Base-by-base conservation (phyloP, 2,113 vertebrate species). In the Cheilinus undulatus region DNA sequence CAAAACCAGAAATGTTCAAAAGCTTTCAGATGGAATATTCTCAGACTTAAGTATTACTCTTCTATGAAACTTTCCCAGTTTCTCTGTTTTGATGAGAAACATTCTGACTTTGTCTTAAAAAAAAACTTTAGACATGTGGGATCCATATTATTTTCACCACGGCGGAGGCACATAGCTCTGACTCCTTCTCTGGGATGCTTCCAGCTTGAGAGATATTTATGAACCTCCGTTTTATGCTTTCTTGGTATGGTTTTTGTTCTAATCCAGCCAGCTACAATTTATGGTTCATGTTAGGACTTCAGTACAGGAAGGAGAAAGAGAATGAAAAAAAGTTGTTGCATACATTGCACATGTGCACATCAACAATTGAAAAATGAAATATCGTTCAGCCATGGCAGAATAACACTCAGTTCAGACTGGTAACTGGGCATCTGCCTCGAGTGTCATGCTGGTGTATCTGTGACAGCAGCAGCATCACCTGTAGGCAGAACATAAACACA, bases 61-160 rank as follows among this genome's bases (percentile, higher is more conserved):
- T 70, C 49, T 32, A 23, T 77, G 11, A 83, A 77, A 48, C 17
- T 15, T 51, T 76, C 49, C 38, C n/a, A 10, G 3, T 75, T 76
- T 62, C n/a, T 59, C n/a, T 58, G 17, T 71, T 67, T 53, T 42
- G 60, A 82, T 64, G 66, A 54, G 30, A 73, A 66, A 76, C 68
- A 70, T 36, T 71, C 49, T 5, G 30, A 52, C 80, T 65, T 74
- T 5, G 73, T 40, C 67, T 32, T 8, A 49, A 62, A 84, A 27
- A 72, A 84, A 27, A 72, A 34, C 27, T 3, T 62, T 45, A 72
- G 30, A 73, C 59, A 61, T 57, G 46, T 83, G 77, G 68, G 76
- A 66, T 68, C 64, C 57, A 76, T 71, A 26, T 74, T 30, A 43
- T 67, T 70, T 20, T 51, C 17, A 45, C 30, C 38, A 32, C 63